Base-by-base conservation (phyloP, 2,888 invertebrate species). In the Ramazzottius varieornatus region DNA sequence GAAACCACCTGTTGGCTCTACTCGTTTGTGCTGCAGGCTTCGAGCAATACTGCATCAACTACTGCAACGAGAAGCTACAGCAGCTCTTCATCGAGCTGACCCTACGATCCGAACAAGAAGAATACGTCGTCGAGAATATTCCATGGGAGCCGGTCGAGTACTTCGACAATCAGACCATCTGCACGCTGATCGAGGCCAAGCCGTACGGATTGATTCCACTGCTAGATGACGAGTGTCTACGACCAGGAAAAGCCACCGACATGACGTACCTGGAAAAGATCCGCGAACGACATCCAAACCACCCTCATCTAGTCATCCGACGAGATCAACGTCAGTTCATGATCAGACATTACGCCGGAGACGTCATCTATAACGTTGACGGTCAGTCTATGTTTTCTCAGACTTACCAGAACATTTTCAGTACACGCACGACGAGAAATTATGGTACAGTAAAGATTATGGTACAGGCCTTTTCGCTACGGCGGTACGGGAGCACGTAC, bases 1-100 rank as follows among this genome's bases (percentile, higher is more conserved):
- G n/a, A n/a, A n/a, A n/a, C n/a, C n/a, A n/a, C n/a, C 2, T 24
- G 20, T 24, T 32, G 29, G 32, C 32, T n/a, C n/a, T n/a, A n/a
- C n/a, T n/a, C n/a, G n/a, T n/a, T n/a, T n/a, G n/a, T n/a, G n/a
- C n/a, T n/a, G n/a, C n/a, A n/a, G n/a, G 40, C 40, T 40, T 40
- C 40, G 40, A 40, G 75, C 91, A 92, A 77, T 86, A 92, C 75
- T 91, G 91, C 78, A 92, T 92, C 68, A 92, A 92, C 78, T 91
- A 86, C 79, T 92, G 91, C 76, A 92, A 92, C 75, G 91, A 92
- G 78, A 92, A 92, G 76, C 80, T 92, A 67, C 91, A 92, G 75
- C 91, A 92, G 76, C 78, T 92, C 67, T 92, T 92, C 77, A 91
- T 92, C 73, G 86, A 90, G 75, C 77, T 91, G 72, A 91, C 91